phyloP scores from a whole-genome alignment of 2,888 invertebrate genomes.

The Drosophila merina region DNA sequence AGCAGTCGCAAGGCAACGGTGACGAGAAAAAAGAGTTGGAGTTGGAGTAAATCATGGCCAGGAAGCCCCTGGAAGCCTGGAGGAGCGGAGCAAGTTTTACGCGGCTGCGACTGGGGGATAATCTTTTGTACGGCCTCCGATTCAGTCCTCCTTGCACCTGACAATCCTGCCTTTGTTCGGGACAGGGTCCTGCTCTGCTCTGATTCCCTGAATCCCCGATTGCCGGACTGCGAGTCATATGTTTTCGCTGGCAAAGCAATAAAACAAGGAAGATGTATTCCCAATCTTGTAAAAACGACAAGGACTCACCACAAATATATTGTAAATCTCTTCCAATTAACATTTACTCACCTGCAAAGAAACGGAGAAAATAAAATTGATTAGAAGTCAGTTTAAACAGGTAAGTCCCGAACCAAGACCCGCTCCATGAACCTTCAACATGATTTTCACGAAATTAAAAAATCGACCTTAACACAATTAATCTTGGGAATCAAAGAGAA shows the following conservation, averaged over 20 bases:
- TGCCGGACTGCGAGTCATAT: neutral
- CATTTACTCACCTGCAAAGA: slow-evolving; percentile 60
- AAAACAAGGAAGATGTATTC: neutral
- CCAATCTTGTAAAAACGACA: neutral
- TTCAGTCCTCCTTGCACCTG: slow-evolving; percentile 24
- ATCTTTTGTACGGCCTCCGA: slow-evolving; percentile 30
- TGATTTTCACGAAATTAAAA: slow-evolving; percentile 79
- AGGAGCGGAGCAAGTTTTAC: slow-evolving; percentile 24
- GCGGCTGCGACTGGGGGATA: slow-evolving; percentile 15
- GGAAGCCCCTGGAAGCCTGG: slow-evolving; percentile 32
- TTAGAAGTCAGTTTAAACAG: slow-evolving; percentile 37
- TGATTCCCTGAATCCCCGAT: slow-evolving; percentile 3
- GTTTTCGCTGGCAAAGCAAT: slow-evolving; percentile 8
- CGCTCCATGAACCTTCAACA: slow-evolving; percentile 45
- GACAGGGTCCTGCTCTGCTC: slow-evolving; percentile 9
- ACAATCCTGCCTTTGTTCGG: slow-evolving; percentile 22
- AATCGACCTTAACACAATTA: slow-evolving; percentile 78
- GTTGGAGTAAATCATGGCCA: slow-evolving; percentile 36
- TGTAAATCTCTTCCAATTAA: slow-evolving; percentile 19
- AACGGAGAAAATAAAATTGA: slow-evolving; percentile 26
- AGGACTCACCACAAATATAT: slow-evolving; percentile 25
- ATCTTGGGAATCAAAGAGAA: slow-evolving; percentile 57
- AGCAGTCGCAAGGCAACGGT: slow-evolving; percentile 17
- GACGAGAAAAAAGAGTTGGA: slow-evolving; percentile 23
- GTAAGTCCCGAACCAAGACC: neutral